Evolutionary conservation across 2,113 vertebrate genomes (phyloP).

Genomic region (Salvator merianae): DNA sequence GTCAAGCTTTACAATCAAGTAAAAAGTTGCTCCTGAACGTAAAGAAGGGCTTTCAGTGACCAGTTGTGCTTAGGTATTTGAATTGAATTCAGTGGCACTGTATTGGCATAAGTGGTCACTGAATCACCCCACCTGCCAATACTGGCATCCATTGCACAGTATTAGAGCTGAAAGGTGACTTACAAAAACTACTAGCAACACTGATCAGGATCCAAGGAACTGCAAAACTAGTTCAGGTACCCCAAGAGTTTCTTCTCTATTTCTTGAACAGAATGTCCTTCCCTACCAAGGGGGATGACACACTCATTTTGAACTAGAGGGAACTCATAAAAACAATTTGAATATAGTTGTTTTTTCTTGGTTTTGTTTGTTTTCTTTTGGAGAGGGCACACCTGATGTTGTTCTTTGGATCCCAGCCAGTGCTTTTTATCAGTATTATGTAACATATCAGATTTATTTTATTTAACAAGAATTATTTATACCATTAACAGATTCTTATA

Average conservation of each 20-base stretch:
- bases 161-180: constrained; percentile 69
- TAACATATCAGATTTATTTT: constrained; percentile 89
- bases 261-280: not conserved
- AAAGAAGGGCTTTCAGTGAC: constrained; percentile 1
- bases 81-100: constrained; percentile 10
- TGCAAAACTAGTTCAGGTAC: not conserved
- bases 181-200: constrained; percentile 68
- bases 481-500: constrained; percentile 86
- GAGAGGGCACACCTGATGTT: not conserved
- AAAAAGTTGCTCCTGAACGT: constrained; percentile 25
- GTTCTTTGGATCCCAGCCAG: constrained; percentile 28
- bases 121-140: constrained; percentile 10
- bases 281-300: not conserved
- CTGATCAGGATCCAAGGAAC: constrained; percentile 34
- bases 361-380: not conserved
- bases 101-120: not conserved
- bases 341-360: not conserved
- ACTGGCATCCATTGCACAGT: constrained; percentile 56
- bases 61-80: not conserved
- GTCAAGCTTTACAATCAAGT: constrained; percentile 40
- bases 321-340: constrained; percentile 3
- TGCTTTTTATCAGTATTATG: constrained; percentile 84
- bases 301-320: not conserved
- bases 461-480: constrained; percentile 88
- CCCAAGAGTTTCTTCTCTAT: not conserved